Evolutionary conservation across 2,888 invertebrate species (phyloP).

Genomic region (Bembecia ichneumoniformis): DNA sequence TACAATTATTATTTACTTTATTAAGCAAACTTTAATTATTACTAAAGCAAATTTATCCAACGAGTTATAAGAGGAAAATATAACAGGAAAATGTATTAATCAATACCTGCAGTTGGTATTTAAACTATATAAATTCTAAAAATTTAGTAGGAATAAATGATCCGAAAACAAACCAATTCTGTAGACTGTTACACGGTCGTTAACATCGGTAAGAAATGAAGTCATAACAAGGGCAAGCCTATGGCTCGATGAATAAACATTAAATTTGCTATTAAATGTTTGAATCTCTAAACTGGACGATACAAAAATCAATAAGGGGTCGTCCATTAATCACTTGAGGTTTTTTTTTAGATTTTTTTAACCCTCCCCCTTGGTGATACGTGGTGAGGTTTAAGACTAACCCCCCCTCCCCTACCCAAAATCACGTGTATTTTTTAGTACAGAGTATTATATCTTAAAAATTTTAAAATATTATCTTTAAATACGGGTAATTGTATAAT

Average conservation of each 20-base stretch:
- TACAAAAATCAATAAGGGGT: neutral
- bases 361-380: too few relatives aligned
- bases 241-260: slow-evolving; percentile 38
- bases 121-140: slow-evolving; percentile 1
- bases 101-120: neutral
- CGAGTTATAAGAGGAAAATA: neutral
- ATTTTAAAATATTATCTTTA: too few relatives aligned
- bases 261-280: slow-evolving; percentile 22
- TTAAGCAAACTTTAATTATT: neutral
- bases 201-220: slow-evolving; percentile 24
- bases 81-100: neutral
- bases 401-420: too few relatives aligned
- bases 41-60: neutral
- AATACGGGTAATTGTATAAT: too few relatives aligned
- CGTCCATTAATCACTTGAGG: neutral
- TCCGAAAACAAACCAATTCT: slow-evolving; percentile 18
- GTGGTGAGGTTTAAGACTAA: too few relatives aligned
- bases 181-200: slow-evolving; percentile 14
- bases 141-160: slow-evolving; percentile 18
- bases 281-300: slow-evolving; percentile 16
- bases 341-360: neutral
- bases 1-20: neutral
- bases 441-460: too few relatives aligned
- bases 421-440: too few relatives aligned
- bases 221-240: slow-evolving; percentile 28